Evolutionary conservation across 2,888 invertebrate species (phyloP).

Genomic region (Trachelus tabidus): DNA sequence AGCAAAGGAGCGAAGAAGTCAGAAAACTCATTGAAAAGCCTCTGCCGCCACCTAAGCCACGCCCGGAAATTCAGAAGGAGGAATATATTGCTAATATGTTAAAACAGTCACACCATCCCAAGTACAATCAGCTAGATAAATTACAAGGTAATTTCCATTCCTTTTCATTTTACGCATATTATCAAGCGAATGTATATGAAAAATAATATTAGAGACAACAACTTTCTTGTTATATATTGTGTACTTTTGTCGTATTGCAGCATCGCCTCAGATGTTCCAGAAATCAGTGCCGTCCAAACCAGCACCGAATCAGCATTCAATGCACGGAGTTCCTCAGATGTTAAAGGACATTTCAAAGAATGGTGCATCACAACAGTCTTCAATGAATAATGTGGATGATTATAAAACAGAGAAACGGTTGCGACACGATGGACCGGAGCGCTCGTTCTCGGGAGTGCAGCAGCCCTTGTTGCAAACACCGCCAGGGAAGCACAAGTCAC

Average conservation of each 20-base stretch:
- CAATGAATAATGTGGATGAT: conserved; percentile 49
- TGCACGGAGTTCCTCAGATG: conserved; percentile 43
- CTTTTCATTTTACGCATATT: too few species aligned
- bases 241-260: background rate
- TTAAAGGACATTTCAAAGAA: conserved; percentile 41
- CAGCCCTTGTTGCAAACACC: conserved; percentile 40
- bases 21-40: conserved; percentile 60
- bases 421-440: conserved; percentile 42
- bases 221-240: background rate
- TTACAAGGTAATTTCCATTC: conserved; percentile 17
- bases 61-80: conserved; percentile 47
- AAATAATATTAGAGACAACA: too few species aligned
- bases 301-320: conserved; percentile 32
- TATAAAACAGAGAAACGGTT: conserved; percentile 59
- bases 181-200: too few species aligned
- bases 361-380: conserved; percentile 26
- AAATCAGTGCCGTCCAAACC: conserved; percentile 19
- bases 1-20: conserved; percentile 57
- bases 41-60: conserved; percentile 47
- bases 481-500: conserved; percentile 63
- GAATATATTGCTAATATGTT: conserved; percentile 51
- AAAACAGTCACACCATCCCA: conserved; percentile 50
- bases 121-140: conserved; percentile 43
- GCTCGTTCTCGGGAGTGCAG: conserved; percentile 31
- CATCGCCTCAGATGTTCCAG: conserved; percentile 19